Evolutionary conservation across 2,797 vertebrate species (phyloP), one percentile per base, ranked within the genome.

Genomic region (Hipposideros larvatus): DNA sequence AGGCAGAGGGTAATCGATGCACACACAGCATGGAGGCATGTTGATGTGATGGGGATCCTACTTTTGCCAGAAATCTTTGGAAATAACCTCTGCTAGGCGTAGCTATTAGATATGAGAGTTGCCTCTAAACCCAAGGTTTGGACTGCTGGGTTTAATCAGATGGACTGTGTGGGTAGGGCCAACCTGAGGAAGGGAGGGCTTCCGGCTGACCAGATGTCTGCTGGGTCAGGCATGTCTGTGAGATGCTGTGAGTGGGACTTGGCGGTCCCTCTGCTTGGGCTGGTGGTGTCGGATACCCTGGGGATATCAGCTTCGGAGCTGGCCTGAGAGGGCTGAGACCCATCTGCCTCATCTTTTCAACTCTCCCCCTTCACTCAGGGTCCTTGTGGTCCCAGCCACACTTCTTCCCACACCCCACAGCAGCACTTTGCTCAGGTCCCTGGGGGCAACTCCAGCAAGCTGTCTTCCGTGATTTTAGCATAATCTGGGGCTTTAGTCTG

Each of bases 401-500:
- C 16, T 28, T 11, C 41, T 13, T 37, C 48, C 19, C 53, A 19
- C 34, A 41, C 2, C 19, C 16, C 66, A 18, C 4, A 65, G 43
- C n/a, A 61, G 31, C 0, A 1, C n/a, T 51, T 10, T 14, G 19
- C 53, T 2, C 51, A 48, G 63, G 10, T 37, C 63, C 71, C 71
- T 19, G 11, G 66, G 66, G 61, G n/a, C 51, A 46, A 28, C 31
- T 75, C 63, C 11, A 68, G 28, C 19, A 65, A n/a, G 41, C 46
- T 4, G 1, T 61, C 57, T 71, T 74, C 80, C 84, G 41, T 24
- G 63, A 46, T 31, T 87, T 75, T 31, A 71, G 65, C 21, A 80
- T 28, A 55, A 77, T 8, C 24, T 41, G 43, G 31, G 91, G 48
- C n/a, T 91, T 90, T 37, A 70, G 91, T 48, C 53, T 77, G 55